Evolutionary conservation across 1,140 invertebrate genomes (phyloP), one percentile per base, ranked within the genome.

Genomic region (Maconellicoccus hirsutus): DNA sequence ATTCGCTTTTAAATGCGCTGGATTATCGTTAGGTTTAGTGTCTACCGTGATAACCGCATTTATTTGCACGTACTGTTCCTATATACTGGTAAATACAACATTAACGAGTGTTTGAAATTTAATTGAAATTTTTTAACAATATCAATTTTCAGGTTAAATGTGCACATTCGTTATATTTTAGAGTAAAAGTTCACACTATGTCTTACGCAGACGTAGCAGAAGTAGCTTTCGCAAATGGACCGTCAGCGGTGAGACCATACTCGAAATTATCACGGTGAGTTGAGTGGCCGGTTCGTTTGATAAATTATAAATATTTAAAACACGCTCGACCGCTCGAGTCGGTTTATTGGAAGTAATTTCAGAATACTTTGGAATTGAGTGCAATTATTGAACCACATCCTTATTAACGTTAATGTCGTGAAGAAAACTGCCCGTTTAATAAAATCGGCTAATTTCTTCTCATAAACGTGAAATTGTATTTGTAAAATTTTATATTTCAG

Each of bases 61-160:
- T 27, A 82, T 93, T 52, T 93, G 91, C 83, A 92, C 91, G 10
- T 90, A 94, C 80, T 93, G 91, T 80, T 85, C 90, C 73, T 91
- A 93, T 78, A 84, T 94, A 76, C 80, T 93, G 77, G 89, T 92
- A 1, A 89, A 8, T 23, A 23, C 16, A 4, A 2, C 10, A 7
- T 59, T 19, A 19, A 7, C n/a, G n/a, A n/a, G n/a, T 19, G 21
- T 66, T 66, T 23, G 1, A 66, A 23, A 4, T 66, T 66, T 26
- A 19, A 7, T 38, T 19, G 25, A n/a, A 39, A 10, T 21, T 70
- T 70, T 70, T 70, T 70, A 16, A 23, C 22, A 3, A 52, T 52
- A 16, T 79, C 10, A 66, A 12, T 4, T 72, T 21, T 1, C 78
- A 90, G 89, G 84, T 92, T 1, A 89, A 90, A 84, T 91, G 89